A percentile compares a stretch with the other conserved stretches of the same genome.
These are phyloP conservation scores for Vimba vimba DNA, from an alignment of 2,113 vertebrate species.

Conservation along the genomic window DNA sequence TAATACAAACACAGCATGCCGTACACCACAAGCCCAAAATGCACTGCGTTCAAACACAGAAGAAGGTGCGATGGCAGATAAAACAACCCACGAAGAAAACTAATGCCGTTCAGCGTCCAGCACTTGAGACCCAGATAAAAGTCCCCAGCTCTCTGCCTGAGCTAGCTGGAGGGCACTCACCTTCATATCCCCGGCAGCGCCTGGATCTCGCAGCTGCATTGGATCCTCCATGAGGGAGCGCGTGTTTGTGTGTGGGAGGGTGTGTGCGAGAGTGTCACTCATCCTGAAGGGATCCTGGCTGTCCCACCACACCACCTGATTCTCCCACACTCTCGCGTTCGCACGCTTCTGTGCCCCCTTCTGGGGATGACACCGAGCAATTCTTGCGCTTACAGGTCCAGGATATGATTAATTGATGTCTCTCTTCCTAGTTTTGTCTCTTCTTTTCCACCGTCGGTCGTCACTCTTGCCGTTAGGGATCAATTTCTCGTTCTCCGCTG, in stretches of 20 bases:
- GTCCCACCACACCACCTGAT: slow-evolving; percentile 52
- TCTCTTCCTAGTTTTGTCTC: slow-evolving; percentile 1
- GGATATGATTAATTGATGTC: not conserved
- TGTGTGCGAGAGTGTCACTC: slow-evolving; percentile 33
- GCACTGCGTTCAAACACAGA: not conserved
- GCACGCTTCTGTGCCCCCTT: not conserved
- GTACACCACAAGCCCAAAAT: slow-evolving; percentile 18
- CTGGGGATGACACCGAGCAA: not conserved
- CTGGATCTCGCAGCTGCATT: slow-evolving; percentile 51
- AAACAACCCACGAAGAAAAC: slow-evolving; percentile 18
- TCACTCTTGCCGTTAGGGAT: not conserved
- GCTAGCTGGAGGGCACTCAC: slow-evolving; percentile 47
- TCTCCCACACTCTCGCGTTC: slow-evolving; percentile 39
- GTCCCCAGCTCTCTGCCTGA: not conserved
- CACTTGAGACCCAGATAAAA: not conserved
- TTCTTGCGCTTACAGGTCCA: slow-evolving; percentile 23
- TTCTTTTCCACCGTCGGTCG: not conserved
- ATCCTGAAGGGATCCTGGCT: slow-evolving; percentile 44
- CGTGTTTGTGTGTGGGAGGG: slow-evolving; percentile 32
- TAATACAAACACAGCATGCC: not conserved
- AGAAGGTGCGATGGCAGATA: slow-evolving; percentile 21
- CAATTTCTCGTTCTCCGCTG: not conserved
- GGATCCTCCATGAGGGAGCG: slow-evolving; percentile 32
- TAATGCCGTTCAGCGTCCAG: slow-evolving; percentile 19
- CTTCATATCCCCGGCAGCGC: slow-evolving; percentile 40